Conservation (phyloP, 2,113 vertebrate genomes). For the human region DNA sequence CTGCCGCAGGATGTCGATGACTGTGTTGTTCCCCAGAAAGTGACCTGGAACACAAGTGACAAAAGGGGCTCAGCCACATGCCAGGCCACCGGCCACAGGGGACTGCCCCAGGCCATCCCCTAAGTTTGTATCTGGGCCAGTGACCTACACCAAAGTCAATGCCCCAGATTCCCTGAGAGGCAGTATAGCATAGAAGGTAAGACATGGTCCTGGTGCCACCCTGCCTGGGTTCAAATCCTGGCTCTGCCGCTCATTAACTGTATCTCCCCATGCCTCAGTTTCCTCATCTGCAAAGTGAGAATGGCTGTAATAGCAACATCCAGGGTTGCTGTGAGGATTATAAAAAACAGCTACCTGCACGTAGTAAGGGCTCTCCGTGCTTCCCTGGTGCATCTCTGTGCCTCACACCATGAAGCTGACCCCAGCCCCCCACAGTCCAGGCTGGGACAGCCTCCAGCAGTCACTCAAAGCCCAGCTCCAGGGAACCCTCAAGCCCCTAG, state of each 20-base stretch:
- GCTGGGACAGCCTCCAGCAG: too few species aligned
- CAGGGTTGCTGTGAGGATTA: neutral
- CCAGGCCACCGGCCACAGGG: neutral
- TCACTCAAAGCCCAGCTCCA: neutral
- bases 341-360: neutral
- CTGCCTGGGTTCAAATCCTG: neutral
- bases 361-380: neutral
- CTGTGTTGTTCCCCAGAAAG: constrained; percentile 98
- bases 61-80: neutral
- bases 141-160: neutral
- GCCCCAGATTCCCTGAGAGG: neutral
- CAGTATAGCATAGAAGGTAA: neutral
- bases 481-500: neutral
- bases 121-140: neutral
- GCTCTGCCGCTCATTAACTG: neutral
- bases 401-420: neutral
- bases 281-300: neutral
- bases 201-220: neutral
- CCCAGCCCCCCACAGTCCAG: neutral
- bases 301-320: neutral
- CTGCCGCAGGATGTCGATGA: constrained; percentile 96
- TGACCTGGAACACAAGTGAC: constrained; percentile 90
- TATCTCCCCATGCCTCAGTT: neutral
- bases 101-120: neutral
- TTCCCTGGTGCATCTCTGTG: neutral